A percentile compares a stretch with the other conserved stretches of the same genome.
These are phyloP conservation scores for Dysdera silvatica DNA, from an alignment of 1,140 invertebrate genomes.

Conservation along the genomic window DNA sequence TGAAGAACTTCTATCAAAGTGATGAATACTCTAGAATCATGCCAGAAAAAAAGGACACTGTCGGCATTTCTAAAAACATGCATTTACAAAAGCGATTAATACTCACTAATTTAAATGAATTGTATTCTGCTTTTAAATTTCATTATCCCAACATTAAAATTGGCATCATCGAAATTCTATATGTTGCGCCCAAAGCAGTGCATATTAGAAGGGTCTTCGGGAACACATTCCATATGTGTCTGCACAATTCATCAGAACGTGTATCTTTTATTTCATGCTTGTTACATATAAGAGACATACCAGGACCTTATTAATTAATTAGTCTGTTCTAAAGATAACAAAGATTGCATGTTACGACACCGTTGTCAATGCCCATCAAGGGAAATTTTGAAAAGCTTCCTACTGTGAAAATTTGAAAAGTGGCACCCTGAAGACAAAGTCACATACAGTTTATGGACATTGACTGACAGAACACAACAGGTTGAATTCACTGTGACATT, in stretches of 20 bases:
- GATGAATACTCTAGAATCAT: background rate
- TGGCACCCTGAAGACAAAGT: background rate
- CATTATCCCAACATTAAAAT: background rate
- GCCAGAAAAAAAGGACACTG: background rate
- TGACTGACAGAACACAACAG: background rate
- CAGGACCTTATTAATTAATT: background rate
- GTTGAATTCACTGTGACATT: background rate
- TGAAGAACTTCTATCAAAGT: background rate
- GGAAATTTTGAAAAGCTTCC: background rate
- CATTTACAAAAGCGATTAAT: background rate
- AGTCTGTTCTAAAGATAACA: background rate
- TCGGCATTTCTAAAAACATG: background rate
- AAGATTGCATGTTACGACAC: background rate
- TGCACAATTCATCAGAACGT: background rate
- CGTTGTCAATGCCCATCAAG: background rate
- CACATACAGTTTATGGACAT: background rate
- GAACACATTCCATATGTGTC: background rate
- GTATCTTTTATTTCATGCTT: background rate
- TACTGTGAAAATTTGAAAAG: background rate
- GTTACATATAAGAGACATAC: background rate
- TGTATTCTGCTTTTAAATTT: background rate
- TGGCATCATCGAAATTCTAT: background rate
- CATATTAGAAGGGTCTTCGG: background rate
- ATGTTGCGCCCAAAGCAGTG: background rate
- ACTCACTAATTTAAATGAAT: background rate